Evolutionary conservation across 2,113 vertebrate species (phyloP).

Genomic region (Neolamprologus toae): DNA sequence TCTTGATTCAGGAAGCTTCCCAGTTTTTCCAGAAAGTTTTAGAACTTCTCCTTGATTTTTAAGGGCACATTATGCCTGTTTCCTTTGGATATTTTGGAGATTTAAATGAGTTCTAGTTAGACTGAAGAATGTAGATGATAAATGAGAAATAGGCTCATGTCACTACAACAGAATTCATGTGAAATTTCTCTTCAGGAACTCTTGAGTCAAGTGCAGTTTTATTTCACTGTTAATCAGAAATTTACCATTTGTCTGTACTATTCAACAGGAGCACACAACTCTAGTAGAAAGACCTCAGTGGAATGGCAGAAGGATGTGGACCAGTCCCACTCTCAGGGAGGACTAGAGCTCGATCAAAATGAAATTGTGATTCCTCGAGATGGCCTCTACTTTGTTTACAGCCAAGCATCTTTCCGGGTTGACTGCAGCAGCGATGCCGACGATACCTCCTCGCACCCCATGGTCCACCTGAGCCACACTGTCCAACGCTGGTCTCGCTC

Average conservation of each 20-base stretch:
- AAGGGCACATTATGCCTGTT: not conserved
- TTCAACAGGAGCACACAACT: constrained; percentile 40
- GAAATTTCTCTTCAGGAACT: not conserved
- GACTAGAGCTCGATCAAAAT: constrained; percentile 36
- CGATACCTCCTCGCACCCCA: fast-evolving
- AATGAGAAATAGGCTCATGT: not conserved
- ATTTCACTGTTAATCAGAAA: not conserved
- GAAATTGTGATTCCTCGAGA: constrained; percentile 50
- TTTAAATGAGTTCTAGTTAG: not conserved
- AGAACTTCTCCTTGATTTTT: not conserved
- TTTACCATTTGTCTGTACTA: not conserved
- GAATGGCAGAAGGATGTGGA: constrained; percentile 44
- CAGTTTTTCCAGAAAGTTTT: not conserved
- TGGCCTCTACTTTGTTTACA: constrained; percentile 73
- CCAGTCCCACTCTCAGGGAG: constrained; percentile 52
- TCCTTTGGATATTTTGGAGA: fast-evolving
- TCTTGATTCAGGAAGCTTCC: not conserved
- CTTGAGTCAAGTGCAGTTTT: fast-evolving
- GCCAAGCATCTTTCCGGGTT: constrained; percentile 64
- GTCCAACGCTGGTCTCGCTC: constrained; percentile 46
- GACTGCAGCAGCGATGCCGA: not conserved
- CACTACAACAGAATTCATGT: not conserved
- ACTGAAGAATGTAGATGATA: not conserved
- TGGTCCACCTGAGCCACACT: constrained; percentile 53
- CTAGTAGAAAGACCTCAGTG: not conserved